These are phyloP conservation scores for Tupaia tana DNA, from an alignment of 2,113 vertebrate genomes.

Conservation along the genomic window DNA sequence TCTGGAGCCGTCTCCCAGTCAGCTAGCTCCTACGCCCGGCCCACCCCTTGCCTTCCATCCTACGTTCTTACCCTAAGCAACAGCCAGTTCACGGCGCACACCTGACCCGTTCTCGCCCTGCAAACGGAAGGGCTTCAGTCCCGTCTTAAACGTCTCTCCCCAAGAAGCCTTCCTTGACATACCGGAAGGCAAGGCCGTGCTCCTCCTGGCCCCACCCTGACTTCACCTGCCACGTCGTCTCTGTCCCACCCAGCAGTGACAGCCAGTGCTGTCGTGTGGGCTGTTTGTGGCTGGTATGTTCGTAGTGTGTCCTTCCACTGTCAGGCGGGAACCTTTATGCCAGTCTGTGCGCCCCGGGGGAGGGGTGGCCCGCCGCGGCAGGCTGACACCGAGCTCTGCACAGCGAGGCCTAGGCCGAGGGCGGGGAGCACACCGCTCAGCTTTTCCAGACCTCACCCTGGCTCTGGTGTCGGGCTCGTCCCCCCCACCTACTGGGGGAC, in stretches of 20 bases:
- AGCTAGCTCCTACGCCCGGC: too few species aligned
- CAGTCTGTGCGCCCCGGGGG: background rate
- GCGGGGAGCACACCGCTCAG: too few species aligned
- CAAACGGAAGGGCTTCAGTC: background rate
- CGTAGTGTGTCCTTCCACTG: background rate
- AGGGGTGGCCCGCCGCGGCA: too few species aligned
- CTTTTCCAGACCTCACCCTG: background rate
- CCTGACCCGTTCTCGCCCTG: background rate
- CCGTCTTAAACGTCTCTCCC: background rate
- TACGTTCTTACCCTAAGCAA: background rate
- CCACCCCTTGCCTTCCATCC: background rate
- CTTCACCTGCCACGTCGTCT: background rate
- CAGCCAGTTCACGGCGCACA: background rate
- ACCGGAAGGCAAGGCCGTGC: constrained; percentile 4
- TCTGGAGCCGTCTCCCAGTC: background rate
- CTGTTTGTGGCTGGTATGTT: background rate
- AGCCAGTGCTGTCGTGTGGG: background rate
- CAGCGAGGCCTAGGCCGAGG: too few species aligned
- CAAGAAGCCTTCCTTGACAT: background rate
- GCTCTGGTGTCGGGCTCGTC: background rate
- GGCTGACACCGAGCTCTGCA: too few species aligned
- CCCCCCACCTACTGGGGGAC: background rate
- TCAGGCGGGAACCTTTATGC: background rate
- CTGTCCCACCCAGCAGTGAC: background rate
- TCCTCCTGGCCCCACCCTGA: constrained; percentile 3